Percentiles rank a stretch among this genome's conserved stretches.
Evolutionary conservation across 2,888 invertebrate genomes (phyloP).

Genomic region (Lepas anatifera): DNA sequence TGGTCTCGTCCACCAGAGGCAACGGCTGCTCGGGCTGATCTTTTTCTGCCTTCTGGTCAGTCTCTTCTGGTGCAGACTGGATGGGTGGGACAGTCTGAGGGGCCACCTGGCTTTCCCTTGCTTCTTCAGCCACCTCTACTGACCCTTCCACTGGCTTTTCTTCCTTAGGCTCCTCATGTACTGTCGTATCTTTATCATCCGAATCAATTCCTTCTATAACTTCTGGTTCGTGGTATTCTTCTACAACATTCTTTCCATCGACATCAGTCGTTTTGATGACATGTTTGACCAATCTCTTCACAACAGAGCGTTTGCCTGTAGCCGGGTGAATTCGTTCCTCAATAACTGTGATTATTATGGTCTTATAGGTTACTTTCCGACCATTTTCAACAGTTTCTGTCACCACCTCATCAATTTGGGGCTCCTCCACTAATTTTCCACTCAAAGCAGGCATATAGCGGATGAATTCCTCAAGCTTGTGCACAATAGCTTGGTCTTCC

Average conservation of each 20-base stretch:
- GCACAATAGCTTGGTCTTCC: not conserved
- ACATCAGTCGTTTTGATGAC: not conserved
- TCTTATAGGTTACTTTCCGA: not conserved
- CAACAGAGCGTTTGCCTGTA: not conserved
- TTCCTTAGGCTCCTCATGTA: too few relatives aligned
- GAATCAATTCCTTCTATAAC: not conserved
- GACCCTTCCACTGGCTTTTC: not conserved
- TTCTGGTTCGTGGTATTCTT: not conserved
- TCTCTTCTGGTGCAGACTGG: too few relatives aligned
- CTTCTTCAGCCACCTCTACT: not conserved
- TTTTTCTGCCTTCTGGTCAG: too few relatives aligned
- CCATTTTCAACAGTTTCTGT: not conserved
- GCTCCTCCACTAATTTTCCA: not conserved
- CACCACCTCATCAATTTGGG: not conserved
- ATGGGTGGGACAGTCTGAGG: too few relatives aligned
- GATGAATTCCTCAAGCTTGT: conserved; percentile 1
- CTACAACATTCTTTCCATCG: not conserved
- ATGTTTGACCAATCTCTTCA: not conserved
- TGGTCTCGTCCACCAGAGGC: too few relatives aligned
- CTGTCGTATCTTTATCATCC: not conserved
- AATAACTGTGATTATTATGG: not conserved
- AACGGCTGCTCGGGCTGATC: not conserved
- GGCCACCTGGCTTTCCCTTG: not conserved
- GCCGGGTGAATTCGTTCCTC: not conserved
- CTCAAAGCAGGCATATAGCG: not conserved